These are phyloP conservation scores for Anomalospiza imberbis DNA, from an alignment of 2,797 vertebrate species.

Conservation along the genomic window DNA sequence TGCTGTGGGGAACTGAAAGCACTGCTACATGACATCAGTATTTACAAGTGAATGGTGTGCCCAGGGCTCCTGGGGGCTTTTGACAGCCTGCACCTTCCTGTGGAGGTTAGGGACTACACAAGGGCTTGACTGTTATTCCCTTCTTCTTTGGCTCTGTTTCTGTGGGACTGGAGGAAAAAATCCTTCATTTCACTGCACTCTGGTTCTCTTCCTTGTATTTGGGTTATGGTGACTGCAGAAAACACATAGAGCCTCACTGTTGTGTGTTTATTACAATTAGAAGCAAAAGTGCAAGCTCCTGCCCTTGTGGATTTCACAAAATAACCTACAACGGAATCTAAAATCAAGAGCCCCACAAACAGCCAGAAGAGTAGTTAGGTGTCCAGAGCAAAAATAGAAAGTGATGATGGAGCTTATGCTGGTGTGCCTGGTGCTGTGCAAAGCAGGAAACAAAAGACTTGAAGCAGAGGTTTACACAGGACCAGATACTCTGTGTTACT, in stretches of 20 bases:
- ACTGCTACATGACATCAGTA: not conserved
- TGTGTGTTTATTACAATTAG: not conserved
- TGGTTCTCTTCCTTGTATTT: not conserved
- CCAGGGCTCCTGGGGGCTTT: not conserved
- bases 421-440: not conserved
- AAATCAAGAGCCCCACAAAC: not conserved
- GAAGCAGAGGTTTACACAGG: not conserved
- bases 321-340: not conserved
- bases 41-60: not conserved
- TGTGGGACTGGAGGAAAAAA: not conserved
- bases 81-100: not conserved
- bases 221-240: not conserved
- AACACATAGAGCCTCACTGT: not conserved
- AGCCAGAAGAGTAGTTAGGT: not conserved
- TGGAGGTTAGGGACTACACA: not conserved
- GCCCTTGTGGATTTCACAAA: not conserved
- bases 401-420: not conserved
- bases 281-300: not conserved
- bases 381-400: not conserved
- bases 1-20: fast-evolving
- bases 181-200: not conserved
- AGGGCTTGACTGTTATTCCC: not conserved
- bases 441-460: not conserved
- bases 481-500: not conserved
- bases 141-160: not conserved